A percentile compares a stretch with the other conserved stretches of the same genome.
phyloP scores from a whole-genome alignment of 2,113 vertebrate genomes.

The Notothenia coriiceps region DNA sequence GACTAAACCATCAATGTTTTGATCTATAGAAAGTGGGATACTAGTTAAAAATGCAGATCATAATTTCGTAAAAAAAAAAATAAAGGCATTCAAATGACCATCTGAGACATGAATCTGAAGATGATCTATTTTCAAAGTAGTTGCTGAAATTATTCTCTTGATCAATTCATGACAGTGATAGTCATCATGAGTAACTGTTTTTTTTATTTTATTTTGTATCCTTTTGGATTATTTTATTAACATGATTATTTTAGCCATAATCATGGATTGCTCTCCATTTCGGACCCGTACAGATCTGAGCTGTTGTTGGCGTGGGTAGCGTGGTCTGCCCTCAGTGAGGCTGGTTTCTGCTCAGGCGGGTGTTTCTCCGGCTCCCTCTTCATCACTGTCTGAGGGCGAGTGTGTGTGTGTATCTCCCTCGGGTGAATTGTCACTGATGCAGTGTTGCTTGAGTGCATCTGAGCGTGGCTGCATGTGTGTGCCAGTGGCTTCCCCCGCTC shows the following conservation, averaged over 20 bases:
- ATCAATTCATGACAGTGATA: too few species aligned
- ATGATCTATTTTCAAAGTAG: neutral
- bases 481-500: conserved; percentile 45
- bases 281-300: neutral
- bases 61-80: neutral
- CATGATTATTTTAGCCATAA: neutral
- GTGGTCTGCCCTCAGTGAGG: neutral
- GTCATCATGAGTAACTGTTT: too few species aligned
- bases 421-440: conserved; percentile 67
- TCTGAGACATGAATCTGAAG: neutral
- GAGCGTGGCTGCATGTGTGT: conserved; percentile 24
- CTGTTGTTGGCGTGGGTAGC: conserved; percentile 3
- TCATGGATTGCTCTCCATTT: neutral
- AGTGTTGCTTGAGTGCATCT: conserved; percentile 49
- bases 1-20: too few species aligned
- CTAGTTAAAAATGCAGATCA: neutral
- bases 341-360: conserved; percentile 8
- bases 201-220: too few species aligned
- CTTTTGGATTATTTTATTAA: neutral
- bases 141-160: neutral
- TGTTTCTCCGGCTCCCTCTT: conserved; percentile 43
- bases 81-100: neutral
- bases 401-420: conserved; percentile 40
- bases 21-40: neutral
- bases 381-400: conserved; percentile 25